Conservation (phyloP, 37 sponge, comb jelly and placozoan species). For the Ianthella basta region DNA sequence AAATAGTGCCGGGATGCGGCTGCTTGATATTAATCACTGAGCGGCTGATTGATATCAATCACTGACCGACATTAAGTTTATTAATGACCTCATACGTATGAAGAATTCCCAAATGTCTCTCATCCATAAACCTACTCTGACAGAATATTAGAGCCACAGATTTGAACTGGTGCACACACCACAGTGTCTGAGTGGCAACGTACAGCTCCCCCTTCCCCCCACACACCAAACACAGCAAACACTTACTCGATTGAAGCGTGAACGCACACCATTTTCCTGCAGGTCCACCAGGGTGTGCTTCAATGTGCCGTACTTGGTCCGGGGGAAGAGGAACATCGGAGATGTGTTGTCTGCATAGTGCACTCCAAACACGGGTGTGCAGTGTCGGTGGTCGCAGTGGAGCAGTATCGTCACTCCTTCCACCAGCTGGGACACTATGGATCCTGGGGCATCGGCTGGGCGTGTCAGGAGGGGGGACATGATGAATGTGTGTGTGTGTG, state of each 20-base stretch:
- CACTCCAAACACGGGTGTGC: constrained; percentile 58
- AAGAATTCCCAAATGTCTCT: too few species aligned
- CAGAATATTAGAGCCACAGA: constrained; percentile 15
- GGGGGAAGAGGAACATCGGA: constrained; percentile 78
- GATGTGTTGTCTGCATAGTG: constrained; percentile 50
- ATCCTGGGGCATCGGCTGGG: constrained; percentile 72
- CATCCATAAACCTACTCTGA: constrained; percentile 4
- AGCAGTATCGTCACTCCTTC: constrained; percentile 66
- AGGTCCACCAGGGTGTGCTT: constrained; percentile 51
- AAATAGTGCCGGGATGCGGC: too few species aligned
- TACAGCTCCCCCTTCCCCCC: not conserved
- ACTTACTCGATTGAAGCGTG: constrained; percentile 25
- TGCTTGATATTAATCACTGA: too few species aligned
- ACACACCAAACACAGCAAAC: not conserved
- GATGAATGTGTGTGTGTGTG: too few species aligned
- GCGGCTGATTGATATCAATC: too few species aligned
- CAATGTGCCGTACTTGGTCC: constrained; percentile 64
- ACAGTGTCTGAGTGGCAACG: not conserved
- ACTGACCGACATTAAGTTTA: too few species aligned
- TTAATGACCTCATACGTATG: too few species aligned
- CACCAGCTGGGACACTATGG: constrained; percentile 63
- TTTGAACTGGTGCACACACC: not conserved
- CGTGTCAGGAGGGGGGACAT: not conserved
- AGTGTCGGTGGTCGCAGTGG: constrained; percentile 58
- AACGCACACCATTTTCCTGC: not conserved